These are phyloP conservation scores for Sycophila texana DNA, from an alignment of 2,888 invertebrate species.

Conservation along the genomic window DNA sequence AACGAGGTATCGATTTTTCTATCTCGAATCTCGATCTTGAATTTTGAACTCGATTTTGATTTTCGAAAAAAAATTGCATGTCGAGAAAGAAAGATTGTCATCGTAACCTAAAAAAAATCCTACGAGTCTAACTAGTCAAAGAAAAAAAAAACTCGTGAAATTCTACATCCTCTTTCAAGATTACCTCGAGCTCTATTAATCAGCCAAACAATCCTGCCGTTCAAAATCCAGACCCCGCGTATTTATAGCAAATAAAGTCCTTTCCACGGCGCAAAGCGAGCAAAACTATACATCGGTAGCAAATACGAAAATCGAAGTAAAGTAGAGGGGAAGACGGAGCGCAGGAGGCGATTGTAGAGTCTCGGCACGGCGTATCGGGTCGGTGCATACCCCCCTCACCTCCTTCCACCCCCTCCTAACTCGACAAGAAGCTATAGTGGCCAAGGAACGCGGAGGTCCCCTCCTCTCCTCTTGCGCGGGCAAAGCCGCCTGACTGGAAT, in stretches of 20 bases:
- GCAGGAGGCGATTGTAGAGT: constrained; percentile 63
- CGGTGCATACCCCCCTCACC: constrained; percentile 49
- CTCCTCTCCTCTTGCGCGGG: neutral
- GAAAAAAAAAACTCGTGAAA: too few species aligned
- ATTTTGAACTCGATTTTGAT: too few species aligned
- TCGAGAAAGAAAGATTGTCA: too few species aligned
- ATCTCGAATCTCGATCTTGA: too few species aligned
- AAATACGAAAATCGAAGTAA: neutral
- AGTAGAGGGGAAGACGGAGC: neutral
- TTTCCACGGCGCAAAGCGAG: too few species aligned
- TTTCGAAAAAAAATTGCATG: too few species aligned
- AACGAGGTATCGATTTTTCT: too few species aligned
- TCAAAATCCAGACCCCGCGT: constrained; percentile 5
- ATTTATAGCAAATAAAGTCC: constrained; percentile 37
- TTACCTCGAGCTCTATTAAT: neutral
- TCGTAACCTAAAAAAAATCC: too few species aligned
- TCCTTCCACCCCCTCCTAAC: too few species aligned
- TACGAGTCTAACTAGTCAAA: too few species aligned
- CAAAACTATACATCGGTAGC: neutral
- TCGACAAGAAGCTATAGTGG: constrained; percentile 63
- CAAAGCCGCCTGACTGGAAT: constrained; percentile 67
- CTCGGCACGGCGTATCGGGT: constrained; percentile 65
- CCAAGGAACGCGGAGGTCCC: constrained; percentile 17
- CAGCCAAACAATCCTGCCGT: neutral
- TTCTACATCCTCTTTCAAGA: too few species aligned